A percentile compares a stretch with the other conserved stretches of the same genome.
Evolutionary conservation across 2,797 vertebrate genomes (phyloP).

Genomic region (Oryzias sinensis): DNA sequence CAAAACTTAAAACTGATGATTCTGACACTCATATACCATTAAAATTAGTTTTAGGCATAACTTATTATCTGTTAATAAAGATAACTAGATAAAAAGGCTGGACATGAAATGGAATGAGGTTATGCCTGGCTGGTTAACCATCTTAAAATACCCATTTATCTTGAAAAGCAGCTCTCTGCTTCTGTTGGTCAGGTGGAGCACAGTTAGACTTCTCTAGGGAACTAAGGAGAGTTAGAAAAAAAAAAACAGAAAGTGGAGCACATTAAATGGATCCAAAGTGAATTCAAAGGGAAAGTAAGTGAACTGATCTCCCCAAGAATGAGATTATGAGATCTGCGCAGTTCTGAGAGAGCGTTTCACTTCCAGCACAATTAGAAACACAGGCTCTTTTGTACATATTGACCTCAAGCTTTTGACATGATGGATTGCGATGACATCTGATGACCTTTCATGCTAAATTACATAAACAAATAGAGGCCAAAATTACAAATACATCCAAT

Average conservation of each 20-base stretch:
- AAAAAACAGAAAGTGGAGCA: constrained; percentile 24
- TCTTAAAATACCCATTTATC: not conserved
- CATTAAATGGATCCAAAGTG: constrained; percentile 27
- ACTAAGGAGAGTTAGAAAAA: not conserved
- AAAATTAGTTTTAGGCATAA: too few relatives aligned
- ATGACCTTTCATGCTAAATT: constrained; percentile 19
- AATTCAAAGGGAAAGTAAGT: constrained; percentile 12
- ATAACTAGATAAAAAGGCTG: too few relatives aligned
- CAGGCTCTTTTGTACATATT: constrained; percentile 12
- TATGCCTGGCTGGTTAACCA: too few relatives aligned
- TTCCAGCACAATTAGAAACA: constrained; percentile 52
- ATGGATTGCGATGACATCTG: constrained; percentile 51
- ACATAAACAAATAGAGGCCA: too few relatives aligned
- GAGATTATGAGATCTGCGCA: constrained; percentile 47
- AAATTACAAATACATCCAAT: too few relatives aligned
- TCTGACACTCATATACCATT: too few relatives aligned
- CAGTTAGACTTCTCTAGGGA: constrained; percentile 12
- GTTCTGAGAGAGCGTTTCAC: constrained; percentile 38
- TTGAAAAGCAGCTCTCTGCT: not conserved
- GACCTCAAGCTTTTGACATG: constrained; percentile 25
- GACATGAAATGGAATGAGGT: not conserved
- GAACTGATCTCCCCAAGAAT: constrained; percentile 28
- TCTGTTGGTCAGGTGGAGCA: constrained; percentile 23
- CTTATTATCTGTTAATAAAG: too few relatives aligned
- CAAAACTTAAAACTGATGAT: too few relatives aligned